Evolutionary conservation across 2,888 invertebrate genomes (phyloP).

Genomic region (Dilophus febrilis): DNA sequence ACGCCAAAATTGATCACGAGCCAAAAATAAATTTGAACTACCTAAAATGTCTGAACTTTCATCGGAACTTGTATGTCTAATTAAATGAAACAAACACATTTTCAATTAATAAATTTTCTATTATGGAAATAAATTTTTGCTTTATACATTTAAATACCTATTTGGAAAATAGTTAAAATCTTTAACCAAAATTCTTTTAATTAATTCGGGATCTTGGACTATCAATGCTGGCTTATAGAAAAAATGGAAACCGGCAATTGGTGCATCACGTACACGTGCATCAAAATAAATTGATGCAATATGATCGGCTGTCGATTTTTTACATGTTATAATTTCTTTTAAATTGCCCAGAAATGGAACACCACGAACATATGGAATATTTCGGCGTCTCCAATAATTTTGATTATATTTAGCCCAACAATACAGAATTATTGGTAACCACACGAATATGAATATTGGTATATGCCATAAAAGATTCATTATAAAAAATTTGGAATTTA

Average conservation of each 20-base stretch:
- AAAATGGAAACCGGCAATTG: constrained; percentile 26
- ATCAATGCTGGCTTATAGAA: constrained; percentile 30
- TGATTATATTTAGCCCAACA: too few relatives aligned
- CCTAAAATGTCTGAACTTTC: constrained; percentile 25
- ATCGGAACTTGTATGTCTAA: constrained; percentile 15
- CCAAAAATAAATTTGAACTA: constrained; percentile 28
- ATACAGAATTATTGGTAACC: too few relatives aligned
- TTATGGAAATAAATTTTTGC: constrained; percentile 31
- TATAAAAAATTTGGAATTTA: too few relatives aligned
- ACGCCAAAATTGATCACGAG: constrained; percentile 30
- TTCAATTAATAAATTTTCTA: constrained; percentile 12
- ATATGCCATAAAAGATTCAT: too few relatives aligned
- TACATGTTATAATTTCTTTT: too few relatives aligned
- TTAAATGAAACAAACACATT: too few relatives aligned
- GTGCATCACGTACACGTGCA: constrained; percentile 15
- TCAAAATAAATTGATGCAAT: constrained; percentile 22
- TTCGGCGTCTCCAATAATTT: too few relatives aligned
- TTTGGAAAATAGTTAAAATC: constrained; percentile 31
- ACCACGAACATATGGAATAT: too few relatives aligned
- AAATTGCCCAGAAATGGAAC: too few relatives aligned
- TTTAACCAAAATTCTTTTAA: constrained; percentile 30
- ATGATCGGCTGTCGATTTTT: too few relatives aligned
- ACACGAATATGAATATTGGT: too few relatives aligned
- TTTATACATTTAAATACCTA: constrained; percentile 24
- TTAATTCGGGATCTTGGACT: constrained; percentile 28